Conservation (phyloP, 1,140 invertebrate genomes). For the Anastrepha ludens region DNA sequence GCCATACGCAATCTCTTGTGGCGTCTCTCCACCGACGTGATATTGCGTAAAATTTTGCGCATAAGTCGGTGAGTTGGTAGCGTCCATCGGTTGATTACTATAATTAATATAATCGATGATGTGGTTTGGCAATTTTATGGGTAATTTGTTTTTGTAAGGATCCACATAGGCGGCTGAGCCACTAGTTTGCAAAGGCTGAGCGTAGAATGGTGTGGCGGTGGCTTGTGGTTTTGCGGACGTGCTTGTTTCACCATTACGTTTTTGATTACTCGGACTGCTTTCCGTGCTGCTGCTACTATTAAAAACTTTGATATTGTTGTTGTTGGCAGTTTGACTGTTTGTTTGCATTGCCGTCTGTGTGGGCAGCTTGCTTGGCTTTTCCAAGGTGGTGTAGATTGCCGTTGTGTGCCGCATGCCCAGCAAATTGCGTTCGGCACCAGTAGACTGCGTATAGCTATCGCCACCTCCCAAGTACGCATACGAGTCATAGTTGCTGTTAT, state of each 20-base stretch:
- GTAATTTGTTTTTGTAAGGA: slow-evolving; percentile 51
- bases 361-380: not conserved
- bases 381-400: not conserved
- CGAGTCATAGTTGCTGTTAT: slow-evolving; percentile 23
- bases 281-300: not conserved
- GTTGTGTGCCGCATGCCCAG: slow-evolving; percentile 24
- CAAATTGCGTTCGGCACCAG: slow-evolving; percentile 4
- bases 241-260: slow-evolving; percentile 36
- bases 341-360: not conserved
- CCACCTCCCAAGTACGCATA: slow-evolving; percentile 44
- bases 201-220: slow-evolving; percentile 69
- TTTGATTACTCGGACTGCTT: not conserved
- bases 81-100: not conserved
- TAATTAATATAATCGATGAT: slow-evolving; percentile 5
- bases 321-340: slow-evolving; percentile 30
- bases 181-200: slow-evolving; percentile 58
- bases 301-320: not conserved
- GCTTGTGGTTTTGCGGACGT: slow-evolving; percentile 65
- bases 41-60: not conserved
- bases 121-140: slow-evolving; percentile 37
- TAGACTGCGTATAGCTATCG: not conserved
- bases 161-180: slow-evolving; percentile 37
- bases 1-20: not conserved
- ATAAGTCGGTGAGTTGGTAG: not conserved
- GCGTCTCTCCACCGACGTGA: not conserved